Evolutionary conservation across 2,888 invertebrate genomes (phyloP), one percentile per base, ranked within the genome.

Genomic region (Phytoseiulus persimilis): DNA sequence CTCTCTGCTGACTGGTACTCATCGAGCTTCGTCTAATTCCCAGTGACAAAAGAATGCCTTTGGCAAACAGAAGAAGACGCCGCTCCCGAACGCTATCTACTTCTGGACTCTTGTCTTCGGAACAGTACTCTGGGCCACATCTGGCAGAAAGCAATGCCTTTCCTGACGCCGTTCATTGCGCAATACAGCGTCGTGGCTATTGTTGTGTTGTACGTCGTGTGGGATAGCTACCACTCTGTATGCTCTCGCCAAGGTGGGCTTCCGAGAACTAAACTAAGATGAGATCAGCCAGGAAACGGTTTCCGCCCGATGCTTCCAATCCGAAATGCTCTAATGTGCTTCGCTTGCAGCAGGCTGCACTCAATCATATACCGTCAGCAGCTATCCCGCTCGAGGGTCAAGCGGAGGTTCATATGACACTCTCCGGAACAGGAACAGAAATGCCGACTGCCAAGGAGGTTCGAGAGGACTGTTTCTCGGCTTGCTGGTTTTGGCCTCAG

Each of bases 141-240:
- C 83, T 94, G 94, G 94, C 93, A 94, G 0, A 93, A 94, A 6
- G 94, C 94, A 32, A 93, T 93, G 93, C 94, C 94, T 0, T 94
- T 94, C 91, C 92, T 94, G 0, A 94, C 94, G 91, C 94, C 94
- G 0, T 94, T 94, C 91, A 94, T 94, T 89, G 93, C 94, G 0
- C 94, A 94, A 91, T 94, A 94, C 92, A 94, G 94, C 90, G 91
- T 94, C 90, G 94, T 94, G 89, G 94, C 94, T 0, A 94, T 94
- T 0, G 94, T 94, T 0, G 94, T 94, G 90, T 94, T 94, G 0
- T 94, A 94, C 91, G 93, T 94, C 83, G 94, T 94, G 93, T 94
- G 94, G 90, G 93, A 93, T 90, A 94, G 94, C 91, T 87, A 87
- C 87, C 87, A 87, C 87, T 31, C 39, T 33, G 87, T 87, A 28